phyloP scores from a whole-genome alignment of 1,140 invertebrate genomes.

The Aphidius ervi region DNA sequence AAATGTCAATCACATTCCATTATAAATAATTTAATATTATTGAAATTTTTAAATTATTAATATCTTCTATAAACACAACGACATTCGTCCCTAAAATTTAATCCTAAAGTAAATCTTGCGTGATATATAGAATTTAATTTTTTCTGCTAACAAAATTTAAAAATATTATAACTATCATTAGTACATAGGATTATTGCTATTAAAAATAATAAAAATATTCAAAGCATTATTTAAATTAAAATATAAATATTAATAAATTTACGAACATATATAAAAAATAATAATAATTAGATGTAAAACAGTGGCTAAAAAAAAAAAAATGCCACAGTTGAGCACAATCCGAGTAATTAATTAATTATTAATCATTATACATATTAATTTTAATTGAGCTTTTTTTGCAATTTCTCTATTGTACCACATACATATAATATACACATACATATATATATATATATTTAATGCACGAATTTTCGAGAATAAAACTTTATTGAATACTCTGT shows the following conservation, averaged over 20 bases:
- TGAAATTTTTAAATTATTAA: no score
- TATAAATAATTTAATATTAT: constrained; percentile 38
- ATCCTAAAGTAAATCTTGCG: constrained; percentile 8
- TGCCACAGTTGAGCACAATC: background rate
- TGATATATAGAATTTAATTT: constrained; percentile 20
- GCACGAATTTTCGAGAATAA: constrained; percentile 48
- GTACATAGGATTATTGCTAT: background rate
- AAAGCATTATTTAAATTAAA: background rate
- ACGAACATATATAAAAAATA: no score
- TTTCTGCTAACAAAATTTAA: background rate
- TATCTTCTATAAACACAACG: background rate
- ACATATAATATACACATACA: constrained; percentile 1
- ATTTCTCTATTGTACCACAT: constrained; percentile 44
- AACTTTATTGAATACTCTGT: constrained; percentile 43
- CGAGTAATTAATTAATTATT: constrained; percentile 15
- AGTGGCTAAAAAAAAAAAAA: background rate
- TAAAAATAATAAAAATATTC: no score
- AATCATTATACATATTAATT: constrained; percentile 20
- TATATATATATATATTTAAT: constrained; percentile 43
- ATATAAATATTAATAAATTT: constrained; percentile 4
- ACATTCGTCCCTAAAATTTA: background rate
- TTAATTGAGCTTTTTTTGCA: constrained; percentile 38
- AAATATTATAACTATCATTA: background rate
- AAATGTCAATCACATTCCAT: constrained; percentile 14
- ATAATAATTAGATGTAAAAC: background rate